Evolutionary conservation across 2,113 vertebrate genomes (phyloP).

Genomic region (Rostratula benghalensis): DNA sequence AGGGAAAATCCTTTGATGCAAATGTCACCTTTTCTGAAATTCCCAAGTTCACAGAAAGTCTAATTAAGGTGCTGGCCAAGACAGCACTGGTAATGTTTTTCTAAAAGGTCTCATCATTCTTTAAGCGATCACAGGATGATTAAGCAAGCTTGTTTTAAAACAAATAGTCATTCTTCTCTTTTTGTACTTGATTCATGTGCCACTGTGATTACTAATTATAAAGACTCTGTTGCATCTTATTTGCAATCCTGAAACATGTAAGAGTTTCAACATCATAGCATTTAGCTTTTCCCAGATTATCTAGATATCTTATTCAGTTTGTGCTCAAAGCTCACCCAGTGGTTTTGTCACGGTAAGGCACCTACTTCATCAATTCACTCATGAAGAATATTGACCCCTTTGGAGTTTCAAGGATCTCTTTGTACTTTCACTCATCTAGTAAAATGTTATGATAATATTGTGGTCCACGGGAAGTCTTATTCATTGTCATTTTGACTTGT

Average conservation of each 20-base stretch:
- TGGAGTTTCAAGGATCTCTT: not conserved
- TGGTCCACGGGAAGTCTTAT: not conserved
- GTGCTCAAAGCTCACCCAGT: not conserved
- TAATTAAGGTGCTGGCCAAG: slow-evolving; percentile 54
- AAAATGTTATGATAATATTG: not conserved
- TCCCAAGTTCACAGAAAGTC: slow-evolving; percentile 43
- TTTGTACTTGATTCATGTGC: slow-evolving; percentile 13
- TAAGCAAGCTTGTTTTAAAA: slow-evolving; percentile 60
- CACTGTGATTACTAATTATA: slow-evolving; percentile 39
- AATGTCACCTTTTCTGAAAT: slow-evolving; percentile 65
- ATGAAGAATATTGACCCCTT: not conserved
- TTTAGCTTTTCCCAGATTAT: not conserved
- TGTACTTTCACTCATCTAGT: not conserved
- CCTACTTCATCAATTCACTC: not conserved
- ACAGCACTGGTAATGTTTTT: slow-evolving; percentile 49
- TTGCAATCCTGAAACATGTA: not conserved
- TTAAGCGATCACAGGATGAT: not conserved
- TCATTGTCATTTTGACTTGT: not conserved
- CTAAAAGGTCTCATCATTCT: slow-evolving; percentile 64
- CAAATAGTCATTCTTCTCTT: slow-evolving; percentile 40
- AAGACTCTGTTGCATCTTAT: slow-evolving; percentile 9
- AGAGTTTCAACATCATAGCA: not conserved
- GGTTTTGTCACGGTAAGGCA: not conserved
- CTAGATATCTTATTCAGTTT: not conserved
- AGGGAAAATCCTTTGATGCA: slow-evolving; percentile 37